Percentiles rank a stretch among this genome's conserved stretches.
These are phyloP conservation scores for Conopomorpha cramerella DNA, from an alignment of 1,140 invertebrate genomes.

Conservation along the genomic window DNA sequence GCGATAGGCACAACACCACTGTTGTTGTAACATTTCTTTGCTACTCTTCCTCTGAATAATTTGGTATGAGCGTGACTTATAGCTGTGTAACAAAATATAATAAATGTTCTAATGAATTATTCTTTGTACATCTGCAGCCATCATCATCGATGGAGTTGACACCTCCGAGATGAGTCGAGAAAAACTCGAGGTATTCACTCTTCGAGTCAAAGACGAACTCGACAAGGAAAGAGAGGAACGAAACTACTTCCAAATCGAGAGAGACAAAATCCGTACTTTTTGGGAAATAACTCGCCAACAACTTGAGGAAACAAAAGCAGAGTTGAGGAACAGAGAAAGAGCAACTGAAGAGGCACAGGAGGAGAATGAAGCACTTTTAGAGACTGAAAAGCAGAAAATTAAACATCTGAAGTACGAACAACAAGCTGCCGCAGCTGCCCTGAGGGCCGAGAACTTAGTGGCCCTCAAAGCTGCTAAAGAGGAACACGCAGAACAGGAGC, in stretches of 20 bases:
- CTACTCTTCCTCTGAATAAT: too few relatives aligned
- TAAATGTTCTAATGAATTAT: too few relatives aligned
- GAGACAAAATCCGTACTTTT: constrained; percentile 92
- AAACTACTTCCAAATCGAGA: constrained; percentile 93
- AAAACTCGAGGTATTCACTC: constrained; percentile 87
- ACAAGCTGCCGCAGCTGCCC: constrained; percentile 78
- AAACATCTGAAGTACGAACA: constrained; percentile 93
- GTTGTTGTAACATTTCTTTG: too few relatives aligned
- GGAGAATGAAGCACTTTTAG: constrained; percentile 84
- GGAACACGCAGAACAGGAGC: constrained; percentile 72
- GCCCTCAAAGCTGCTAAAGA: constrained; percentile 52
- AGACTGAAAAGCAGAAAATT: constrained; percentile 90
- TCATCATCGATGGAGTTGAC: constrained; percentile 86
- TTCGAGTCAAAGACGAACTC: constrained; percentile 87
- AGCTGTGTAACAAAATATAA: too few relatives aligned
- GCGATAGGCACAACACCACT: too few relatives aligned
- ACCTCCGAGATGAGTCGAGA: constrained; percentile 92
- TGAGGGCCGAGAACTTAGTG: constrained; percentile 62
- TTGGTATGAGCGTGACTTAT: too few relatives aligned
- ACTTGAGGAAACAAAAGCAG: constrained; percentile 78
- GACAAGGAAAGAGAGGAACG: constrained; percentile 92
- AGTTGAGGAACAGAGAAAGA: constrained; percentile 82
- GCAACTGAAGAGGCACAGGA: constrained; percentile 87
- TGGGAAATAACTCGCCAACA: constrained; percentile 87
- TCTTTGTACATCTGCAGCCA: constrained; percentile 49